A percentile compares a stretch with the other conserved stretches of the same genome.
Evolutionary conservation across 2,888 invertebrate species (phyloP).

Genomic region (Microlaimidae sp.): DNA sequence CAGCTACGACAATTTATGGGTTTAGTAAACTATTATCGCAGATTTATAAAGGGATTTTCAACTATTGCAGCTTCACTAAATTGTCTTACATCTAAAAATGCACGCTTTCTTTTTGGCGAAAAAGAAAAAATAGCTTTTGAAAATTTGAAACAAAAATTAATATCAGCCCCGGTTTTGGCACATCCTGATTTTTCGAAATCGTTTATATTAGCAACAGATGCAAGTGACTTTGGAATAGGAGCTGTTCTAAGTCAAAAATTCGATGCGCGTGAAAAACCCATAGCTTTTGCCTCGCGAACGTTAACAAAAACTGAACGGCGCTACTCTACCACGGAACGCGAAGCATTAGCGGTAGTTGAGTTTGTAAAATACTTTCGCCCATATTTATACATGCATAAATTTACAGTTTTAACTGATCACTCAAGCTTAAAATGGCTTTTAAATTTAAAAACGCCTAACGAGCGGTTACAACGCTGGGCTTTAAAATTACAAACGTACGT

Average conservation of each 20-base stretch:
- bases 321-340: neutral
- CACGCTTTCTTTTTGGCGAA: neutral
- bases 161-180: slow-evolving; percentile 14
- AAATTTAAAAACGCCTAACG: slow-evolving; percentile 35
- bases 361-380: neutral
- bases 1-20: neutral
- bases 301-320: neutral
- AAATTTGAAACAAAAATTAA: slow-evolving; percentile 16
- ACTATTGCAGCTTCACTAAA: neutral
- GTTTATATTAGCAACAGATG: neutral
- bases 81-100: neutral
- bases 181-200: slow-evolving; percentile 18
- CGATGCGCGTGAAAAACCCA: neutral
- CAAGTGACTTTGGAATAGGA: neutral
- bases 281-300: neutral
- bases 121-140: slow-evolving; percentile 14
- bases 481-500: slow-evolving; percentile 35
- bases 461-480: slow-evolving; percentile 40
- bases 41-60: neutral
- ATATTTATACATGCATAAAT: neutral
- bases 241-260: neutral
- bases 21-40: neutral
- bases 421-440: slow-evolving; percentile 40
- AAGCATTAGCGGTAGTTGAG: neutral
- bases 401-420: neutral